phyloP scores from a whole-genome alignment of 1,140 invertebrate genomes.

The Eufriesea mexicana region DNA sequence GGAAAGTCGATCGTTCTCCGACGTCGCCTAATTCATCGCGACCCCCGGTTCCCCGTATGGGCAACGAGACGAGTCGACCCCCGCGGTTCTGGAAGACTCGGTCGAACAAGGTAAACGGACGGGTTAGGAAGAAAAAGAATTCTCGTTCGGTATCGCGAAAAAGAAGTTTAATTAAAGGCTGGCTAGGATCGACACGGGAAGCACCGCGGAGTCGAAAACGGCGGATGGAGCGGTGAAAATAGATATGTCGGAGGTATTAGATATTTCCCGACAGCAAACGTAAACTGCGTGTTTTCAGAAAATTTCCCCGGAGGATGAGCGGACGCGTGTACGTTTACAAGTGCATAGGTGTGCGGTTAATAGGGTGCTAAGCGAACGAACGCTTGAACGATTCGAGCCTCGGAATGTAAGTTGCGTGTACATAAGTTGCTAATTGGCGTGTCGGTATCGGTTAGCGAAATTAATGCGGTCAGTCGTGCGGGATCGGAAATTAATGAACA shows the following conservation, averaged over 20 bases:
- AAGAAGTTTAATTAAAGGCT: slow-evolving; percentile 44
- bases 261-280: slow-evolving; percentile 19
- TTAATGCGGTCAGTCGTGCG: slow-evolving; percentile 6
- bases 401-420: too few species aligned
- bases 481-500: slow-evolving; percentile 22
- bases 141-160: not conserved
- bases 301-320: slow-evolving; percentile 28
- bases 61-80: too few species aligned
- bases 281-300: slow-evolving; percentile 37
- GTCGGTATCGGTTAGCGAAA: slow-evolving; percentile 25
- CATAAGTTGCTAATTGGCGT: slow-evolving; percentile 36
- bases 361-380: slow-evolving; percentile 6
- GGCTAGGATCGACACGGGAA: not conserved
- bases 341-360: slow-evolving; percentile 4
- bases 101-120: not conserved
- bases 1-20: not conserved
- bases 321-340: not conserved
- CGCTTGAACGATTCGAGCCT: not conserved
- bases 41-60: not conserved
- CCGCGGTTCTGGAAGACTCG: not conserved
- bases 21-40: not conserved
- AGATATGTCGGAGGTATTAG: slow-evolving; percentile 11
- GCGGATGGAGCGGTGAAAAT: slow-evolving; percentile 15
- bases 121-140: not conserved
- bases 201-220: not conserved